These are phyloP conservation scores for Panthera uncia DNA, from an alignment of 2,113 vertebrate species.

Conservation along the genomic window DNA sequence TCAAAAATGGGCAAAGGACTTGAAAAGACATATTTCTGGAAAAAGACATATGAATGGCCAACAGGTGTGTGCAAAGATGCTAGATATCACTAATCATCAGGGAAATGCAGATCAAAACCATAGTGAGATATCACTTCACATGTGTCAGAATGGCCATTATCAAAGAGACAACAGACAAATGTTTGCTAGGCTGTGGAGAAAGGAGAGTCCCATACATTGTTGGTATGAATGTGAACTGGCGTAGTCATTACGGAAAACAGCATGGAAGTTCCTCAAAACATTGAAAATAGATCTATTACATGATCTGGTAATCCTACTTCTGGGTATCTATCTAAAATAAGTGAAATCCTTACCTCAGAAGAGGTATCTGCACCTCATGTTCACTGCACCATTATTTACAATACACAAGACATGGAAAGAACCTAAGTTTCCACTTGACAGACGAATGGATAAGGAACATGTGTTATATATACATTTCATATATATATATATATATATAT, in stretches of 20 bases:
- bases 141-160: not conserved
- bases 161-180: not conserved
- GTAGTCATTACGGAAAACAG: not conserved
- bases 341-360: not conserved
- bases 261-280: not conserved
- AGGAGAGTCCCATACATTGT: not conserved
- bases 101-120: not conserved
- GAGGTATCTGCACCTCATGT: not conserved
- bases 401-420: not conserved
- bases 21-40: not conserved
- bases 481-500: not conserved
- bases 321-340: not conserved
- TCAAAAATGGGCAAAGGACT: not conserved
- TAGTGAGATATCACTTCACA: not conserved
- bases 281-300: not conserved
- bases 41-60: not conserved
- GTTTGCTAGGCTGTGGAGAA: not conserved
- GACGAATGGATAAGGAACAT: not conserved
- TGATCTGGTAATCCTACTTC: not conserved
- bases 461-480: not conserved
- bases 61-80: not conserved
- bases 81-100: not conserved
- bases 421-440: not conserved
- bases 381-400: not conserved
- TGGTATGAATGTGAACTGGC: not conserved